phyloP scores from a whole-genome alignment of 53 echinoderm and acorn worm genomes.

The Holothuria scabra region DNA sequence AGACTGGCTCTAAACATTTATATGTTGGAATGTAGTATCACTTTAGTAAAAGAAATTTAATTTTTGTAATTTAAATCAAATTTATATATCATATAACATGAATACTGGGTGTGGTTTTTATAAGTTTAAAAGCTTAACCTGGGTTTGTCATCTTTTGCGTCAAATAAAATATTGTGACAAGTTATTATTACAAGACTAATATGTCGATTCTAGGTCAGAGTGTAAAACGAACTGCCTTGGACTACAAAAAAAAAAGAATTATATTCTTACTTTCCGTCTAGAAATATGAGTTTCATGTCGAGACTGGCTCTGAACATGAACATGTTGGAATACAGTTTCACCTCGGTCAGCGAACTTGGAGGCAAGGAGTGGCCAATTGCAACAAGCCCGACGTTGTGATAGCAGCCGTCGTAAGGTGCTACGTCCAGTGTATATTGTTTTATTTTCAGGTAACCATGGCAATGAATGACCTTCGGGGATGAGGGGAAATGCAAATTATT shows the following conservation, averaged over 20 bases:
- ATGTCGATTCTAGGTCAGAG: too few relatives aligned
- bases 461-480: conserved; percentile 83
- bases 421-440: conserved; percentile 99
- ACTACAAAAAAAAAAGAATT: not conserved
- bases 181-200: too few relatives aligned
- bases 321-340: conserved; percentile 98
- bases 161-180: too few relatives aligned
- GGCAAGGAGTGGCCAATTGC: conserved; percentile 97
- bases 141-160: too few relatives aligned
- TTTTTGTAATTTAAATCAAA: too few relatives aligned
- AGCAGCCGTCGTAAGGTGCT: conserved; percentile 98
- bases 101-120: too few relatives aligned
- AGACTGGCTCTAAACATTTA: conserved; percentile 99
- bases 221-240: too few relatives aligned
- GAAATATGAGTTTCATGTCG: conserved; percentile 96
- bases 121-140: too few relatives aligned
- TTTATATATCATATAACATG: too few relatives aligned
- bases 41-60: conserved; percentile 91
- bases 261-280: conserved; percentile 94
- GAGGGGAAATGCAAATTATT: too few relatives aligned
- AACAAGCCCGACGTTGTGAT: conserved; percentile 95
- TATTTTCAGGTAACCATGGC: conserved; percentile 97
- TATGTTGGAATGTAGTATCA: conserved; percentile 97
- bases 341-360: conserved; percentile 94
- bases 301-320: conserved; percentile 99